A percentile compares a stretch with the other conserved stretches of the same genome.
phyloP scores from a whole-genome alignment of 2,797 vertebrate genomes.

The Orientallactaga sibirica region DNA sequence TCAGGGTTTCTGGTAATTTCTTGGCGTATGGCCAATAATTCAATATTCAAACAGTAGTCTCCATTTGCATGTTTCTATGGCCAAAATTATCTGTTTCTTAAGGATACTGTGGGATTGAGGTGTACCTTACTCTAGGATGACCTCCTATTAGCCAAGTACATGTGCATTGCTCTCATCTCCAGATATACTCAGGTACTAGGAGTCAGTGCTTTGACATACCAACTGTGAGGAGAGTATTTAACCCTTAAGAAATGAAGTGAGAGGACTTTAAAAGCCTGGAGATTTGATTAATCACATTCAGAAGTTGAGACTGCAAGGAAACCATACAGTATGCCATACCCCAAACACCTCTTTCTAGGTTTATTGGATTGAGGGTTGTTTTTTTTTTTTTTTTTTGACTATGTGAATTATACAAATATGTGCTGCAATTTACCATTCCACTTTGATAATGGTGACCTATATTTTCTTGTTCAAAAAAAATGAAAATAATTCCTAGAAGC shows the following conservation, averaged over 20 bases:
- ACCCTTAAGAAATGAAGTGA: background rate
- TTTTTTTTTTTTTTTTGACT: background rate
- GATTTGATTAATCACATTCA: background rate
- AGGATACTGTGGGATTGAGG: background rate
- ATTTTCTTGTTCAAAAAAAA: constrained; percentile 2
- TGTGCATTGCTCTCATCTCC: background rate
- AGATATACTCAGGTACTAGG: background rate
- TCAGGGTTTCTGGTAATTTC: background rate
- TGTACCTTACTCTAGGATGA: background rate
- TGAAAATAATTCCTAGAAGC: background rate
- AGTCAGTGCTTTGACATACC: background rate
- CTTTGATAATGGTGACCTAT: background rate
- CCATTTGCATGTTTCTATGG: background rate
- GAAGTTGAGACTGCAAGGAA: constrained; percentile 15
- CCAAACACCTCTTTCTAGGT: background rate
- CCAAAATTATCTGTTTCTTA: background rate
- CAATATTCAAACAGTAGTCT: background rate
- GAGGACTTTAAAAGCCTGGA: background rate
- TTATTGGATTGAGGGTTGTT: too few species aligned
- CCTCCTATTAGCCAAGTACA: constrained; percentile 4
- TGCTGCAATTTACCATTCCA: background rate
- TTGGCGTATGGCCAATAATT: background rate
- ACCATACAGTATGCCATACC: background rate
- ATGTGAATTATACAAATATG: background rate
- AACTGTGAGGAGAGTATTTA: background rate